These are phyloP conservation scores for Ditylenchus dipsaci DNA, from an alignment of 1,140 invertebrate genomes.

Conservation along the genomic window DNA sequence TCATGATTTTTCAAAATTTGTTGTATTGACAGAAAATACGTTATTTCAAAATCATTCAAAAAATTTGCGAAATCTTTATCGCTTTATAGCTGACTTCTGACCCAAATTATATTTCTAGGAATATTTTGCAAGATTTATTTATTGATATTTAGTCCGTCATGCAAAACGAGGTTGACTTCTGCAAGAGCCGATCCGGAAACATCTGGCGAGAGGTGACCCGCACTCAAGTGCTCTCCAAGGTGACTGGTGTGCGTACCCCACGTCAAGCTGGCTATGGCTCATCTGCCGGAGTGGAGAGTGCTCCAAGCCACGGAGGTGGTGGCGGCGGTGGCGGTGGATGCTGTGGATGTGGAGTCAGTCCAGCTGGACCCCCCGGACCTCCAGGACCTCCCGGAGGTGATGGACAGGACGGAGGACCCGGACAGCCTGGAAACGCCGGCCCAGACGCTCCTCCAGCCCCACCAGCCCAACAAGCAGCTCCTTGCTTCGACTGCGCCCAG, in stretches of 20 bases:
- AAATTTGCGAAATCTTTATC: too few species aligned
- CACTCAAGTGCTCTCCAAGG: slow-evolving; percentile 40
- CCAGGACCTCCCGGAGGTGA: slow-evolving; percentile 31
- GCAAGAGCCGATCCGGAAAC: slow-evolving; percentile 40
- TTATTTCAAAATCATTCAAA: too few species aligned
- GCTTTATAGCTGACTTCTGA: too few species aligned
- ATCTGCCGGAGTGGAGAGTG: background rate
- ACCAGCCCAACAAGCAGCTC: slow-evolving; percentile 10
- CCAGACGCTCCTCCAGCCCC: slow-evolving; percentile 17
- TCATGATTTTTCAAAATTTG: too few species aligned
- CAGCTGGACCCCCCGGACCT: slow-evolving; percentile 38
- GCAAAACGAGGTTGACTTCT: slow-evolving; percentile 43
- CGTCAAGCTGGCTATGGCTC: slow-evolving; percentile 12
- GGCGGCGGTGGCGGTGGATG: slow-evolving; percentile 31
- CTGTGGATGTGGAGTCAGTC: slow-evolving; percentile 39
- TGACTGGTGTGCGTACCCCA: slow-evolving; percentile 22
- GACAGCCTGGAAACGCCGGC: slow-evolving; percentile 14
- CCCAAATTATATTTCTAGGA: too few species aligned
- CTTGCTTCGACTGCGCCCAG: slow-evolving; percentile 10
- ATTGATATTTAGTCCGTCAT: slow-evolving; percentile 26
- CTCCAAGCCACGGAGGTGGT: slow-evolving; percentile 8
- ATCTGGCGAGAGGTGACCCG: slow-evolving; percentile 43
- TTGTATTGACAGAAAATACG: too few species aligned
- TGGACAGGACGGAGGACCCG: slow-evolving; percentile 25
- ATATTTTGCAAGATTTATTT: too few species aligned